Evolutionary conservation across 1,140 invertebrate genomes (phyloP), one percentile per base, ranked within the genome.

Genomic region (Nomia melanderi): DNA sequence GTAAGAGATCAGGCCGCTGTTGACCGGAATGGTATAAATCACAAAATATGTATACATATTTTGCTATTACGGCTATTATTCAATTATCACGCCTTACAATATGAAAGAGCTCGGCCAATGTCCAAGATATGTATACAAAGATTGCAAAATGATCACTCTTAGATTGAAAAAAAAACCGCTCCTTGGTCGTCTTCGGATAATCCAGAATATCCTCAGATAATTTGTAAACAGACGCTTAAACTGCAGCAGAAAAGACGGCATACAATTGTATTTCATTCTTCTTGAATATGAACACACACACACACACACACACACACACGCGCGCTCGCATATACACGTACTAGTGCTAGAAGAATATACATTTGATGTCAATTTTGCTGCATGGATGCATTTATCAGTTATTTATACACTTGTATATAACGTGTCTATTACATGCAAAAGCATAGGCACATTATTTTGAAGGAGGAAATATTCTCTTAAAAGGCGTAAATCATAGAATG

Each of bases 391-490:
- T 47, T 60, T 59, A 59, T 76, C 53, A 36, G 29, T 76, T 60
- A 89, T 87, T 84, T 88, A 89, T 90, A 89, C 90, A 88, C 88
- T 87, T 82, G 88, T 87, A 90, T 81, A 90, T 89, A 87, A 87
- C 82, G 85, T 88, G 87, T 88, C 89, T 91, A 87, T 90, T 89
- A 81, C 25, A 39, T 41, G 29, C 29, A 53, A 62, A 44, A 5
- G 14, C 12, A 54, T 39, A 60, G 31, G 41, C 25, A 31, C 33
- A 62, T 59, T 50, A 70, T 33, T 47, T 54, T 36, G 31, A 76
- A 36, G 17, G 47, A 70, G 39, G 47, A 27, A 33, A 71, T 53
- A 41, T 54, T 62, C 66, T 41, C 11, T 62, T 41, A 17, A 33
- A 54, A n/a, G 44, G 20, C 17, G 14, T 59, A 53, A 44, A 29